Conservation (phyloP, 2,113 vertebrate genomes). For the Pterocles orientalis region DNA sequence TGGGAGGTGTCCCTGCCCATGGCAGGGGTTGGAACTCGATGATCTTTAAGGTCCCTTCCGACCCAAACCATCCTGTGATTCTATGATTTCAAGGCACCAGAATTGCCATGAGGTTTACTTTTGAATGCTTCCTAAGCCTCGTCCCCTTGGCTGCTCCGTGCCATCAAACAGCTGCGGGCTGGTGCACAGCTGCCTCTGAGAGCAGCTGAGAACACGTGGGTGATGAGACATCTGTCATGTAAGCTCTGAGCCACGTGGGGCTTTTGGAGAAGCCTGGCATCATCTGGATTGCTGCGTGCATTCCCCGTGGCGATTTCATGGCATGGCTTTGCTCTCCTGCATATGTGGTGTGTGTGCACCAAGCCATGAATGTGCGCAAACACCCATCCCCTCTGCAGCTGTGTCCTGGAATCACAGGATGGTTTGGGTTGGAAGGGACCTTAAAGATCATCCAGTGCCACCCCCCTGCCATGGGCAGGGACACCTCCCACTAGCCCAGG, state of each 20-base stretch:
- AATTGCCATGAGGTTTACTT: neutral
- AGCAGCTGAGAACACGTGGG: neutral
- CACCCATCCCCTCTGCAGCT: neutral
- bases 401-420: too few relatives aligned
- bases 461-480: too few relatives aligned
- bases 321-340: rapidly evolving
- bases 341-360: neutral
- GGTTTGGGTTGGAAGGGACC: too few relatives aligned
- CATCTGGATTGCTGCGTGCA: rapidly evolving
- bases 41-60: too few relatives aligned
- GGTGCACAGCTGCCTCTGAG: neutral
- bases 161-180: neutral
- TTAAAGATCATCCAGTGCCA: too few relatives aligned
- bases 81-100: neutral
- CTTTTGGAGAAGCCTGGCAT: neutral
- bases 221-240: neutral
- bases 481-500: too few relatives aligned
- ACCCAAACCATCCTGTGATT: too few relatives aligned
- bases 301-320: neutral
- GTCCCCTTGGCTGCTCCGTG: rapidly evolving
- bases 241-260: neutral
- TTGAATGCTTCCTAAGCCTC: neutral
- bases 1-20: too few relatives aligned
- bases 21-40: too few relatives aligned
- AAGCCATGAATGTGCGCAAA: neutral